Percentiles rank a stretch among this genome's conserved stretches.
These are phyloP conservation scores for Forbesichthys papilliferus DNA, from an alignment of 2,113 vertebrate species.

Conservation along the genomic window DNA sequence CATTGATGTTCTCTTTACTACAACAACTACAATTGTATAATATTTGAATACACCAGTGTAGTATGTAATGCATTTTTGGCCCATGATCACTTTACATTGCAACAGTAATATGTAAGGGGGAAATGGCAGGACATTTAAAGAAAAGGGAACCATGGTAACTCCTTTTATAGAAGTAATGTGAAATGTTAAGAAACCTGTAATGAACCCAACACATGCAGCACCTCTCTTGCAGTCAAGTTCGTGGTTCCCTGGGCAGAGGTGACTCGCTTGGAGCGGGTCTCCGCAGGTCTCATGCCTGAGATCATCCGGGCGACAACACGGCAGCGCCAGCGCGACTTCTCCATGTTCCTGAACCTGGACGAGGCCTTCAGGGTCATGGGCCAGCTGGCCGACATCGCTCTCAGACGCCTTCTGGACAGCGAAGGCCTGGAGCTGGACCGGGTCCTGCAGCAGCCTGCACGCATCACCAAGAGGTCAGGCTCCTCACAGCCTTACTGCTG, in stretches of 20 bases:
- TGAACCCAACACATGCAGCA: background rate
- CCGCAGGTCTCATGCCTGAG: slow-evolving; percentile 87
- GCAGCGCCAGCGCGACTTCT: slow-evolving; percentile 89
- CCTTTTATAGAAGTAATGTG: no score
- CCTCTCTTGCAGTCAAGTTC: slow-evolving; percentile 83
- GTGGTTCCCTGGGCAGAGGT: slow-evolving; percentile 93
- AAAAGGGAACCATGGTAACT: no score
- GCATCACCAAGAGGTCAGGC: slow-evolving; percentile 89
- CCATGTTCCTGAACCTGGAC: slow-evolving; percentile 89
- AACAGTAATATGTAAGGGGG: no score
- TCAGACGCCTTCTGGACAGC: slow-evolving; percentile 91
- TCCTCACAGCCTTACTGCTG: background rate
- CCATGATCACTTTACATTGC: no score
- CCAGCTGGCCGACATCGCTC: slow-evolving; percentile 90
- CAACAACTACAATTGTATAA: no score
- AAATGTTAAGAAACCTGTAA: no score
- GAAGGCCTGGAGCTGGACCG: slow-evolving; percentile 89
- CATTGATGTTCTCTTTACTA: no score
- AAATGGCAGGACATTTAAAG: no score
- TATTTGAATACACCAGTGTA: no score
- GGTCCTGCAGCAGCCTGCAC: slow-evolving; percentile 85
- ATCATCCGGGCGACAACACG: slow-evolving; percentile 84
- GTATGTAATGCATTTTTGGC: no score
- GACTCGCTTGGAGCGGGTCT: slow-evolving; percentile 88
- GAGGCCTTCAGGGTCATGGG: slow-evolving; percentile 89